A percentile compares a stretch with the other conserved stretches of the same genome.
phyloP scores from a whole-genome alignment of 2,888 invertebrate species.

The Sepiola atlantica region DNA sequence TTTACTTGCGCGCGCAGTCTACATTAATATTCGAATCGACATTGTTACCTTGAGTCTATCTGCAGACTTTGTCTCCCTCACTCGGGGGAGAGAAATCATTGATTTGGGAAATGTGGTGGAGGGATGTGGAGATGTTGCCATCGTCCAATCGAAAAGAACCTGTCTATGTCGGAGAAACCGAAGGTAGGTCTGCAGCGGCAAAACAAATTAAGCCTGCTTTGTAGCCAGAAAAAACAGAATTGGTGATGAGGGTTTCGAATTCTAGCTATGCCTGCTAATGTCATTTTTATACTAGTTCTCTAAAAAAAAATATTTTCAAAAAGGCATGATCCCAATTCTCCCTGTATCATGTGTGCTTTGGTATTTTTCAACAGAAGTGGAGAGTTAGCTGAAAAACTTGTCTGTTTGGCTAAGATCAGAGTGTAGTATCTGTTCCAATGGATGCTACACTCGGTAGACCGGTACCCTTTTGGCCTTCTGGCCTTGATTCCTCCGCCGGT shows the following conservation, averaged over 20 bases:
- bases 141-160: neutral
- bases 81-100: neutral
- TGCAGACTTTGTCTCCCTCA: neutral
- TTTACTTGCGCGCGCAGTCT: neutral
- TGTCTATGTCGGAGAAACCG: neutral
- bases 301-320: neutral
- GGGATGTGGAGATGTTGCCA: neutral
- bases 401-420: too few relatives aligned
- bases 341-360: neutral
- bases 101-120: neutral
- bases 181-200: neutral
- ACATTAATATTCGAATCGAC: slow-evolving; percentile 19
- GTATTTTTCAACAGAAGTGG: too few relatives aligned
- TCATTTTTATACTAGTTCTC: neutral
- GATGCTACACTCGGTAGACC: too few relatives aligned
- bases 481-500: too few relatives aligned
- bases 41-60: slow-evolving; percentile 15
- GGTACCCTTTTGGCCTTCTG: too few relatives aligned
- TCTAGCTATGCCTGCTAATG: neutral
- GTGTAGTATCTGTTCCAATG: too few relatives aligned
- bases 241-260: neutral
- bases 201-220: neutral
- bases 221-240: neutral
- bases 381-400: too few relatives aligned
- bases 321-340: neutral